Evolutionary conservation across 2,113 vertebrate genomes (phyloP).

Genomic region (Empidonax alnorum): DNA sequence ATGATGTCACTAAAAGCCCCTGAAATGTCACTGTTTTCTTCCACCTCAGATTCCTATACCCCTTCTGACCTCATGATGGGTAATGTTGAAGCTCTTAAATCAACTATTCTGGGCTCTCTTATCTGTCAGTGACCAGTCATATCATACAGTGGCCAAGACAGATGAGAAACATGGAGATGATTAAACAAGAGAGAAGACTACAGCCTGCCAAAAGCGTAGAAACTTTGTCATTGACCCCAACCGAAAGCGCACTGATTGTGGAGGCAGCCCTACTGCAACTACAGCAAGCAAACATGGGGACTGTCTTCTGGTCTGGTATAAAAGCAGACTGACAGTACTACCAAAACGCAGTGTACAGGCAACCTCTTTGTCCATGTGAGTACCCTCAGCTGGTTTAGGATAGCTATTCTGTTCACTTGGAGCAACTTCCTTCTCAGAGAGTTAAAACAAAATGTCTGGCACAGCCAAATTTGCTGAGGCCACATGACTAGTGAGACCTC

Average conservation of each 20-base stretch:
- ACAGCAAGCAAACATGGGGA: background rate
- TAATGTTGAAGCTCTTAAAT: background rate
- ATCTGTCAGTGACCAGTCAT: background rate
- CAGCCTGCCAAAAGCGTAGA: background rate
- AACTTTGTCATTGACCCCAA: background rate
- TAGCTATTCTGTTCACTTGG: background rate
- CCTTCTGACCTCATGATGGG: fast-evolving
- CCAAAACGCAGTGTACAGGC: background rate
- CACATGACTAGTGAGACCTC: background rate
- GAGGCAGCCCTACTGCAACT: background rate
- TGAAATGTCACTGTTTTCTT: background rate
- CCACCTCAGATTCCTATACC: background rate
- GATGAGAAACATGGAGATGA: background rate
- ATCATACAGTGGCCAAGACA: background rate
- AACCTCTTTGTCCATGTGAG: fast-evolving
- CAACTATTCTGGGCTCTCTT: background rate
- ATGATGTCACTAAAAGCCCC: background rate
- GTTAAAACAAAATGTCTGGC: background rate
- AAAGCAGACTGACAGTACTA: background rate
- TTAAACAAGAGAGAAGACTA: background rate
- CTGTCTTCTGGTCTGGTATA: background rate
- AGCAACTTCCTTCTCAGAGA: background rate
- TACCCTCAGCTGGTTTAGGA: fast-evolving
- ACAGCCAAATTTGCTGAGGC: background rate
- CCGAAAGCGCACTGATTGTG: fast-evolving